Base-by-base conservation (phyloP, 2,113 vertebrate species). In the Turdus rufiventris region DNA sequence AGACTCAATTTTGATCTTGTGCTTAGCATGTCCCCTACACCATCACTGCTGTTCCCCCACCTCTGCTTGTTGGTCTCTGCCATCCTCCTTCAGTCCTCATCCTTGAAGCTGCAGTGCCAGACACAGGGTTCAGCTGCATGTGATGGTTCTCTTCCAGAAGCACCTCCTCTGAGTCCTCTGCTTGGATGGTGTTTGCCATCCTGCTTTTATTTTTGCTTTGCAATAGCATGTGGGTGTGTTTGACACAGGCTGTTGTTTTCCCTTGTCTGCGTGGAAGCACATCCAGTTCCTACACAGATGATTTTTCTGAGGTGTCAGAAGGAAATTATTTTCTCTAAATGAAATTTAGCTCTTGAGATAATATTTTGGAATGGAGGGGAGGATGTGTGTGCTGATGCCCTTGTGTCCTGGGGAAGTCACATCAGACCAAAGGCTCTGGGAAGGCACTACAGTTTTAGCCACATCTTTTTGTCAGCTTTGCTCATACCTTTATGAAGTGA, bases 141-240 rank as follows among this genome's bases (percentile, higher is more conserved):
- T 72, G 47, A 12, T 0, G 1, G 5, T 36, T 57, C 17, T 36
- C 36, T 78, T 57, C 40, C 47, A 73, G 58, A 72, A 72, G n/a
- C 2, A 2, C 8, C 40, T 78, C 42, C 38, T 58, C 40, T 8
- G 34, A 47, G 40, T 34, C 14, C 3, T 56, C 34, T 72, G 34
- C 57, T 85, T 29, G 36, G n/a, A 19, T 40, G 38, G 7, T 1
- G 1, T 57, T 91, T 93, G 81, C 71, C 25, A 14, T 60, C 45
- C 63, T 51, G 36, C 54, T 45, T 48, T 67, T 15, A 26, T 43
- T 75, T 61, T 38, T 42, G 12, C 8, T 63, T 91, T 88, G 36
- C 0, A 0, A 7, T 45, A 18, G 31, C 1, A 1, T 8, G 50
- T 88, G 63, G 42, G n/a, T n/a, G 33, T 56, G 15, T 67, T 86